Conservation (phyloP, 2,113 vertebrate genomes). For the Taxidea taxus region DNA sequence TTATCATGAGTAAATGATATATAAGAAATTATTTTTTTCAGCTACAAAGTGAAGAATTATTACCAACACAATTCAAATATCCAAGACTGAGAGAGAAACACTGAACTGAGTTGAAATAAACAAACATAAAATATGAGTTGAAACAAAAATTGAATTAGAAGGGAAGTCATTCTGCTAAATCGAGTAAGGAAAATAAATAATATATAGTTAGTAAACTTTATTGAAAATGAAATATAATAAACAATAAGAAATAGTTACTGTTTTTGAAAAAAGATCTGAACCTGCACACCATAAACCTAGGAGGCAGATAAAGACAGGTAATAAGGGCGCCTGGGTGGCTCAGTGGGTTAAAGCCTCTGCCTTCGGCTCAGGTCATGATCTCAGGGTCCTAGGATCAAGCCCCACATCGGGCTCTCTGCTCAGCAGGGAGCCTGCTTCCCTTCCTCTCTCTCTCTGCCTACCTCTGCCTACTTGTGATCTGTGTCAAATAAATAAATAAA, state of each 20-base stretch:
- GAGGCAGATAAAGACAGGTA: not conserved
- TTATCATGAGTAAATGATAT: not conserved
- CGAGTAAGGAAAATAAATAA: conserved; percentile 1
- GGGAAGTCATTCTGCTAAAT: conserved; percentile 4
- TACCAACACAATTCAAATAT: not conserved
- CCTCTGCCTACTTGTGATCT: too few species aligned
- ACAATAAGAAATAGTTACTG: not conserved
- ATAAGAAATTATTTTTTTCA: conserved; percentile 23
- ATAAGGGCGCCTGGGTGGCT: too few species aligned
- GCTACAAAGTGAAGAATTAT: not conserved
- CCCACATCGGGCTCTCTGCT: too few species aligned
- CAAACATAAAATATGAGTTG: not conserved
- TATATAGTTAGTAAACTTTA: not conserved
- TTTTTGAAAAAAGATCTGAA: conserved; percentile 33
- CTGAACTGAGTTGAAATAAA: conserved; percentile 9
- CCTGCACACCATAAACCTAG: not conserved
- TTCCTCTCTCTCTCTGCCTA: too few species aligned
- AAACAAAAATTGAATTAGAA: conserved; percentile 42
- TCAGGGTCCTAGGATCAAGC: too few species aligned
- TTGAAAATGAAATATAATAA: conserved; percentile 24
- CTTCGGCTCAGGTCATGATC: too few species aligned
- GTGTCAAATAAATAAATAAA: too few species aligned
- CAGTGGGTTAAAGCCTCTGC: too few species aligned
- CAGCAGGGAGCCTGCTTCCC: too few species aligned
- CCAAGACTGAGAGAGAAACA: not conserved